Conservation (phyloP, 1,140 invertebrate species). For the Limonius californicus region DNA sequence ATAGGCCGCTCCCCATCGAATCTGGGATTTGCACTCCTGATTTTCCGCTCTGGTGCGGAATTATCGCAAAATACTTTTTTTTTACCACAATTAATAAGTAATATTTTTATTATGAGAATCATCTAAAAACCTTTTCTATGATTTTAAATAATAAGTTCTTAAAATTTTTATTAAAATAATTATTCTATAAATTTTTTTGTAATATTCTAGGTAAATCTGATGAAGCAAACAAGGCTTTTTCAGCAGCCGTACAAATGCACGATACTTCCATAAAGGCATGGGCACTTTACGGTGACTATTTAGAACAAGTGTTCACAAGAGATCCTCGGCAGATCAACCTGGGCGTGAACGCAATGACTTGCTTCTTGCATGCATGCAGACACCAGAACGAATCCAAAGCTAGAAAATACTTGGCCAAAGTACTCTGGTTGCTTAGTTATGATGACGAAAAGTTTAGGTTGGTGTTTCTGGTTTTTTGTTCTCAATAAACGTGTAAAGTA, state of each 20-base stretch:
- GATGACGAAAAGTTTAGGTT: slow-evolving; percentile 66
- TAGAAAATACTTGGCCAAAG: slow-evolving; percentile 93
- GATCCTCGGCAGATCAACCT: slow-evolving; percentile 68
- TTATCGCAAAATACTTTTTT: too few species aligned
- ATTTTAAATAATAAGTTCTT: too few species aligned
- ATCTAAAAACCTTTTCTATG: too few species aligned
- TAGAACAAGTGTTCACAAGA: slow-evolving; percentile 70
- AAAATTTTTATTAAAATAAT: too few species aligned
- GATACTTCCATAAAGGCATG: slow-evolving; percentile 92
- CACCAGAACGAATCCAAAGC: slow-evolving; percentile 95
- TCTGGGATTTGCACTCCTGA: too few species aligned
- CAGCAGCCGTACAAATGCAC: slow-evolving; percentile 87
- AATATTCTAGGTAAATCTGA: slow-evolving; percentile 70
- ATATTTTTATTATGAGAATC: too few species aligned
- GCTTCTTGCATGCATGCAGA: slow-evolving; percentile 91
- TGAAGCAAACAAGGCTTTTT: slow-evolving; percentile 95
- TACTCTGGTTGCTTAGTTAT: slow-evolving; percentile 92
- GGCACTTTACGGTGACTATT: slow-evolving; percentile 95
- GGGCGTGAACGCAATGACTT: slow-evolving; percentile 87
- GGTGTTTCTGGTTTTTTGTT: too few species aligned
- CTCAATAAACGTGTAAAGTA: too few species aligned
- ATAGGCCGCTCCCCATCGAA: too few species aligned
- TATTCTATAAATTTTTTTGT: slow-evolving; percentile 13
- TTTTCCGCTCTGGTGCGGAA: too few species aligned
- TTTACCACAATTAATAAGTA: too few species aligned